Percentiles rank a stretch among this genome's conserved stretches.
These are phyloP conservation scores for Pangasius sanitwongsei DNA, from an alignment of 2,797 vertebrate genomes.

Conservation along the genomic window DNA sequence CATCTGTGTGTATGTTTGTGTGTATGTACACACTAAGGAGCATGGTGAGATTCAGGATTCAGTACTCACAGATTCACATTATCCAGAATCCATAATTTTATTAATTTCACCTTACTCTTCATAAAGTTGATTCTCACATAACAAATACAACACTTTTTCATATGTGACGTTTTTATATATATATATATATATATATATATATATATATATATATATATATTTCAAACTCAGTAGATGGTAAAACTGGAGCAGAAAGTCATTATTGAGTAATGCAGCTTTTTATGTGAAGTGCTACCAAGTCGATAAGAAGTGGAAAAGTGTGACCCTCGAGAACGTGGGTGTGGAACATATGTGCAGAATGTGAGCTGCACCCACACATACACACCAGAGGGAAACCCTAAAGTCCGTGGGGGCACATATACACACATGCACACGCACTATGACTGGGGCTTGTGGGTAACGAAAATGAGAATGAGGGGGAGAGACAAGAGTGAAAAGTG, in stretches of 20 bases:
- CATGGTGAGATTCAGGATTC: background rate
- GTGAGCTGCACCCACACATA: conserved; percentile 65
- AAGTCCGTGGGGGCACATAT: conserved; percentile 58
- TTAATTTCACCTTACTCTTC: background rate
- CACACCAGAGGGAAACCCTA: conserved; percentile 62
- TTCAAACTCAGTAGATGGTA: conserved; percentile 31
- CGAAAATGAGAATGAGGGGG: conserved; percentile 78
- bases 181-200: no score
- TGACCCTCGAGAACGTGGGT: conserved; percentile 69
- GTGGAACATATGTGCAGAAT: conserved; percentile 60
- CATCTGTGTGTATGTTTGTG: conserved; percentile 29
- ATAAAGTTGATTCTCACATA: background rate
- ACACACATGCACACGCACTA: conserved; percentile 40
- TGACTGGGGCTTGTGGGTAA: conserved; percentile 65
- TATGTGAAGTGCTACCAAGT: conserved; percentile 69
- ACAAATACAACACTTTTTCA: background rate
- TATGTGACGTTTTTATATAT: background rate
- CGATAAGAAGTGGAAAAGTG: conserved; percentile 75
- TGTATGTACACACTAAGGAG: conserved; percentile 24
- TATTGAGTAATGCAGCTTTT: conserved; percentile 53
- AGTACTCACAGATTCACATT: background rate
- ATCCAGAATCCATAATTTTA: background rate
- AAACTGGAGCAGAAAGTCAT: conserved; percentile 38
- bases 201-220: background rate
- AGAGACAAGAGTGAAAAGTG: conserved; percentile 69